phyloP scores from a whole-genome alignment of 2,113 vertebrate species.

The Stictonetta naevosa region DNA sequence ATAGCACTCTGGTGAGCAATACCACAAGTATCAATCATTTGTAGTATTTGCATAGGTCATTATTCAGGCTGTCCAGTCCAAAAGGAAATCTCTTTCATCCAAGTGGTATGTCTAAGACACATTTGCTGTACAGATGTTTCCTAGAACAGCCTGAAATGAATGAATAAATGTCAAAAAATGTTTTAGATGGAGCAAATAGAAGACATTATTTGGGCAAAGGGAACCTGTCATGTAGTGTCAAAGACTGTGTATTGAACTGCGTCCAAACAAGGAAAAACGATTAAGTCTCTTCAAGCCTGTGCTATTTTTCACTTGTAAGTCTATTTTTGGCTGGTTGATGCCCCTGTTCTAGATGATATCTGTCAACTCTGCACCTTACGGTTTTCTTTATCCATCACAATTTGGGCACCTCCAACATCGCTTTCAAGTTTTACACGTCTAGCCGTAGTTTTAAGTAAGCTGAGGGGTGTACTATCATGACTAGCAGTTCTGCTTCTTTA shows the following conservation, averaged over 20 bases:
- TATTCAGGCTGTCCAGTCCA: slow-evolving; percentile 53
- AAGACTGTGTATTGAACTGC: background rate
- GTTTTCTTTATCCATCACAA: background rate
- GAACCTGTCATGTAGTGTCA: slow-evolving; percentile 1
- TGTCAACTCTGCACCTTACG: background rate
- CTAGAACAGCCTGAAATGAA: slow-evolving; percentile 49
- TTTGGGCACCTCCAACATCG: background rate
- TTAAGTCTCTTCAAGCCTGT: background rate
- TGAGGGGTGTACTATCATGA: background rate
- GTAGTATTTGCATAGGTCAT: slow-evolving; percentile 59
- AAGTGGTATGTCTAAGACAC: slow-evolving; percentile 60
- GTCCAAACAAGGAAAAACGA: background rate
- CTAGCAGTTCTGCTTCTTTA: background rate
- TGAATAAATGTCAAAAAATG: slow-evolving; percentile 49
- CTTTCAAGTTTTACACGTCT: background rate
- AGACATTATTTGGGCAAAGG: slow-evolving; percentile 21
- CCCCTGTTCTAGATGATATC: background rate
- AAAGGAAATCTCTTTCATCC: slow-evolving; percentile 68
- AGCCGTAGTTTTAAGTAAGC: background rate
- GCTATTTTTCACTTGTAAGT: background rate
- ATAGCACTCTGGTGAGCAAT: slow-evolving; percentile 46
- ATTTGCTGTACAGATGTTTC: slow-evolving; percentile 77
- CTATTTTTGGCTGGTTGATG: background rate
- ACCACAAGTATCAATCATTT: slow-evolving; percentile 53
- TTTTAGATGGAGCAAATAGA: slow-evolving; percentile 48